A percentile compares a stretch with the other conserved stretches of the same genome.
Evolutionary conservation across 2,113 vertebrate genomes (phyloP).

Genomic region (Sus scrofa): DNA sequence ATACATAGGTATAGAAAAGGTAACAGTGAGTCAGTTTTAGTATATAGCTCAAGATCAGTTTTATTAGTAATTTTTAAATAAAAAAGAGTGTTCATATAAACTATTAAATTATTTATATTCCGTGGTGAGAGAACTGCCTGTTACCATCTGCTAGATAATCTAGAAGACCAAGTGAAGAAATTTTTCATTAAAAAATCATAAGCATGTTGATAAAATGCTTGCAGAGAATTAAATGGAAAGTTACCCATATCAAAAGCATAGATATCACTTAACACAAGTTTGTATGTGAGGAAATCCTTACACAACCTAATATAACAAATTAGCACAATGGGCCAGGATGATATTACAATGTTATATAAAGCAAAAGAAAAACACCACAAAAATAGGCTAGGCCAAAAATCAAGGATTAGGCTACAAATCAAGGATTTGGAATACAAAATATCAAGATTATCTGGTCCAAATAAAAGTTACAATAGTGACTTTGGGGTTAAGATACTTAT

Average conservation of each 20-base stretch:
- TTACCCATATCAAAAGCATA: background rate
- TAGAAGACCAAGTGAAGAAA: conserved; percentile 33
- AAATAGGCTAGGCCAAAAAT: background rate
- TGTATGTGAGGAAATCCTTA: background rate
- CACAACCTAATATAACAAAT: background rate
- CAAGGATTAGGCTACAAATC: conserved; percentile 5
- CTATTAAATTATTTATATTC: background rate
- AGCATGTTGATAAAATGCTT: background rate
- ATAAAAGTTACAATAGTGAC: background rate
- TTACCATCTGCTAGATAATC: background rate
- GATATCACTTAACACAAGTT: background rate
- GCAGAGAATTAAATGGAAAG: background rate
- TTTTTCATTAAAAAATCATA: background rate
- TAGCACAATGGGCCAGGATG: background rate
- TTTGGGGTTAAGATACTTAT: background rate
- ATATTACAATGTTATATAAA: background rate
- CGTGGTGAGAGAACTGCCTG: background rate
- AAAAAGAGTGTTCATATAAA: background rate
- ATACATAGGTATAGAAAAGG: background rate
- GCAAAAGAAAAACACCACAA: background rate
- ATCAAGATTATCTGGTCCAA: background rate
- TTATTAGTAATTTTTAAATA: conserved; percentile 34
- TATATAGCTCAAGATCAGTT: background rate
- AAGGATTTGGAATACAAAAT: conserved; percentile 30
- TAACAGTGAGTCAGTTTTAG: background rate